Conservation (phyloP, 1,140 invertebrate species). For the Coelopa frigida region DNA sequence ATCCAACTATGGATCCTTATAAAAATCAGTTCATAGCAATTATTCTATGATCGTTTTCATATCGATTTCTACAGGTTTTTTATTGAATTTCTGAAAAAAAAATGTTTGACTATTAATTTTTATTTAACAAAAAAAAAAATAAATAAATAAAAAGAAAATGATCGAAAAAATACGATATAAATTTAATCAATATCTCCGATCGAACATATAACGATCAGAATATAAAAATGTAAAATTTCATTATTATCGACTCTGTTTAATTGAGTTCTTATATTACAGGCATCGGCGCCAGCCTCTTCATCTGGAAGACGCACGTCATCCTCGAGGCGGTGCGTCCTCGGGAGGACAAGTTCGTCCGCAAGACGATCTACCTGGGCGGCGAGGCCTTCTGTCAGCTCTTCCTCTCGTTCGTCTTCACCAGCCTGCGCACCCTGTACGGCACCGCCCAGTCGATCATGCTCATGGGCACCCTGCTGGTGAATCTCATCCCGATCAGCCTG, state of each 20-base stretch:
- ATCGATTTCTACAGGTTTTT: too few relatives aligned
- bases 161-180: too few relatives aligned
- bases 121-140: neutral
- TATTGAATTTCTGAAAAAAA: neutral
- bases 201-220: too few relatives aligned
- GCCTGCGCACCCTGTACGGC: conserved; percentile 38
- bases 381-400: conserved; percentile 42
- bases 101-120: too few relatives aligned
- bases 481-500: conserved; percentile 37
- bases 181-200: too few relatives aligned
- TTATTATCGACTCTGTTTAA: neutral
- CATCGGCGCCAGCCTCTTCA: conserved; percentile 36
- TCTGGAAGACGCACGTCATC: conserved; percentile 41
- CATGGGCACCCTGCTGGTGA: conserved; percentile 38
- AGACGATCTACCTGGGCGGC: conserved; percentile 38
- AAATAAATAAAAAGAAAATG: neutral
- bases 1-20: too few relatives aligned
- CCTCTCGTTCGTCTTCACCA: conserved; percentile 41
- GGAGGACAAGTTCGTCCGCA: conserved; percentile 40
- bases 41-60: too few relatives aligned
- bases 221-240: too few relatives aligned
- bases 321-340: conserved; percentile 40
- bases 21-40: too few relatives aligned
- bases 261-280: conserved; percentile 21
- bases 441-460: conserved; percentile 38